Conservation (phyloP, 2,888 invertebrate genomes). For the Synergus itoensis region DNA sequence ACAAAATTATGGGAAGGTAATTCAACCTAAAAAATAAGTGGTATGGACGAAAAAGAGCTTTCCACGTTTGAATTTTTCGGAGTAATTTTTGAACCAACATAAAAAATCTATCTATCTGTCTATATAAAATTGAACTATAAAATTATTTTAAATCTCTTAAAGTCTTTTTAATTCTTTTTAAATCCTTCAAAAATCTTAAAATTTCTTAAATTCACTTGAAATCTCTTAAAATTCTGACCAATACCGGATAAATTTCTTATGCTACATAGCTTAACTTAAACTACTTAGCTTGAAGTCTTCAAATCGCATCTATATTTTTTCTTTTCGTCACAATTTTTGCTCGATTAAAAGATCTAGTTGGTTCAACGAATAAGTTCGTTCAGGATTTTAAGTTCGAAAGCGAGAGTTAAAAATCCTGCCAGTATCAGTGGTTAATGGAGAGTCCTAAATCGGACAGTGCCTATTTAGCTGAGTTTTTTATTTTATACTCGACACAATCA, state of each 20-base stretch:
- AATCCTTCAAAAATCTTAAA: too few relatives aligned
- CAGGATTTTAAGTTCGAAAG: background rate
- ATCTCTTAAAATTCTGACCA: too few relatives aligned
- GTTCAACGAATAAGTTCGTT: background rate
- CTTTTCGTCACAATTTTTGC: background rate
- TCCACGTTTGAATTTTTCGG: too few relatives aligned
- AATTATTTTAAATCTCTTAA: too few relatives aligned
- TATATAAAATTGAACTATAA: too few relatives aligned
- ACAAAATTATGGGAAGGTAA: background rate
- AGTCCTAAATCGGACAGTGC: background rate
- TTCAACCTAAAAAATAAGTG: background rate
- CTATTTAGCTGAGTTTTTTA: background rate
- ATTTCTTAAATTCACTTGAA: too few relatives aligned
- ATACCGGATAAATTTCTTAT: too few relatives aligned
- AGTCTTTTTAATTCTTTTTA: too few relatives aligned
- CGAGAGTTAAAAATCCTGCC: slow-evolving; percentile 1
- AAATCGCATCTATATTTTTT: background rate
- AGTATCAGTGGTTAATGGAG: background rate
- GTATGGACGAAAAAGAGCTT: background rate
- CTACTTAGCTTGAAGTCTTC: background rate
- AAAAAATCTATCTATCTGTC: background rate
- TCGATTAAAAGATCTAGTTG: slow-evolving; percentile 22
- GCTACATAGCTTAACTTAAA: background rate
- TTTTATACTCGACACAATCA: background rate
- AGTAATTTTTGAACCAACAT: too few relatives aligned